A percentile compares a stretch with the other conserved stretches of the same genome.
Conservation (phyloP, 2,797 vertebrate genomes). For the Hafferia zeledoni region DNA sequence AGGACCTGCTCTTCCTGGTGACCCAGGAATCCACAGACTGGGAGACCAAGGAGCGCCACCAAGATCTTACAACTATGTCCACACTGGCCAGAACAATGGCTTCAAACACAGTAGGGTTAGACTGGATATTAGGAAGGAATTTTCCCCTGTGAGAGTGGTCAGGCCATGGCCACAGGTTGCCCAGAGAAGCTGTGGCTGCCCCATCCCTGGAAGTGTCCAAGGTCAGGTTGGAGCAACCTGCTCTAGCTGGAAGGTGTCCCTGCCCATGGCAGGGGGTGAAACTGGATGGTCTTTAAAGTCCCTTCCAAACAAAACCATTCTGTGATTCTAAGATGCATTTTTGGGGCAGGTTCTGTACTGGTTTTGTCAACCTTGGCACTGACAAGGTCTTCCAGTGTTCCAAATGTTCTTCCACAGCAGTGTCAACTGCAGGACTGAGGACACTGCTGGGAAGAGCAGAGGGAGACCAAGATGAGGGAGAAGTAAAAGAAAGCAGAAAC, state of each 20-base stretch:
- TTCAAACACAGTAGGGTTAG: not conserved
- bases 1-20: not conserved
- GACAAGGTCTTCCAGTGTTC: not conserved
- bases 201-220: not conserved
- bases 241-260: not conserved
- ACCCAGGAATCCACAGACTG: not conserved
- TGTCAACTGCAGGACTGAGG: not conserved
- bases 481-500: not conserved
- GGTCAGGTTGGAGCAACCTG: not conserved
- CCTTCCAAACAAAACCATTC: not conserved
- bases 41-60: not conserved
- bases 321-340: not conserved
- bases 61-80: fast-evolving
- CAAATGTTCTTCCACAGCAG: not conserved
- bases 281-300: not conserved
- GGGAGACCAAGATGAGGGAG: not conserved
- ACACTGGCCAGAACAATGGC: fast-evolving
- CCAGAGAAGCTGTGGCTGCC: not conserved
- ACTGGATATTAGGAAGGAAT: not conserved
- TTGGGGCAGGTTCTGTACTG: not conserved
- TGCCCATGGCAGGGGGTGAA: not conserved
- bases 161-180: not conserved
- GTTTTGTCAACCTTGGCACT: not conserved
- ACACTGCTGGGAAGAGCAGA: not conserved
- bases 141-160: fast-evolving